phyloP scores from a whole-genome alignment of 1,140 invertebrate genomes.

The Zaprionus vittiger region DNA sequence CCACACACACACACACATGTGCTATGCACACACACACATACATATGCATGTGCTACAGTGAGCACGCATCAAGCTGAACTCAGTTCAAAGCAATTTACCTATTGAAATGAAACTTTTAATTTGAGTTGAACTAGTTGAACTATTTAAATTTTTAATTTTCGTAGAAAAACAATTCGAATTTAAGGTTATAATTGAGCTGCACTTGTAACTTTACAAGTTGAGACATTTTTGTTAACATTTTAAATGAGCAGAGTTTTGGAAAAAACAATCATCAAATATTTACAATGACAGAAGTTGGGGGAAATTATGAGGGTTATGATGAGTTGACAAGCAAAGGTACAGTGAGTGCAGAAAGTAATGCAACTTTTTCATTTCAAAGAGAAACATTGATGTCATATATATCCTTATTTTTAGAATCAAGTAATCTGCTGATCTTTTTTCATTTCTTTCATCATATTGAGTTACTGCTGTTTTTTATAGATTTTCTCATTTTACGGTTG shows the following conservation, averaged over 20 bases:
- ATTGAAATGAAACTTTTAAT: slow-evolving; percentile 1
- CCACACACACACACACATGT: background rate
- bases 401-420: no score
- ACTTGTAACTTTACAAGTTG: background rate
- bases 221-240: background rate
- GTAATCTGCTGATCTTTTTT: background rate
- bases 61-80: background rate
- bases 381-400: no score
- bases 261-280: background rate
- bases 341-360: no score
- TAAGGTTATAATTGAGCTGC: background rate
- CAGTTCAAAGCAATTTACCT: background rate
- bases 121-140: background rate
- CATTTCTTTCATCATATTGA: background rate
- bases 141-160: background rate
- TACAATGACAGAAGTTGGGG: background rate
- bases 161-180: background rate
- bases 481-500: background rate
- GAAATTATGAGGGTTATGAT: background rate
- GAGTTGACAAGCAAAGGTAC: no score
- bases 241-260: background rate
- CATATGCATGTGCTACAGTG: background rate
- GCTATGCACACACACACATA: background rate
- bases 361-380: no score
- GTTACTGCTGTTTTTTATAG: background rate